Conservation (phyloP, 2,797 vertebrate genomes). For the Gymnothorax reevesii region DNA sequence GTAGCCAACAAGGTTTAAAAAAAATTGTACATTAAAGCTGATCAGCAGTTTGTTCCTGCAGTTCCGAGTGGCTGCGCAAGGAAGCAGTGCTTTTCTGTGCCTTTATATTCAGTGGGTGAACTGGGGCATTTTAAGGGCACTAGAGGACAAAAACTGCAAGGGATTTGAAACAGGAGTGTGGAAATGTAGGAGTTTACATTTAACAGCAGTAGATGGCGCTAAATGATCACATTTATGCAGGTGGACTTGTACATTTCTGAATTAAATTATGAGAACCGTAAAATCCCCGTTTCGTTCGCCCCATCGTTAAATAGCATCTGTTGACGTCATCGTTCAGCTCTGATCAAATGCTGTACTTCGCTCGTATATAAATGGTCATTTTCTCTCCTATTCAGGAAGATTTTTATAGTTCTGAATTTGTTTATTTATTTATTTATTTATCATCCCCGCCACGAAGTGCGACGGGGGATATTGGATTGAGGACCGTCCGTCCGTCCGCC, state of each 20-base stretch:
- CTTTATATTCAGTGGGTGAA: neutral
- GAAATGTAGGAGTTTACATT: neutral
- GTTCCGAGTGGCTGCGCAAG: neutral
- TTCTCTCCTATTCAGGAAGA: too few species aligned
- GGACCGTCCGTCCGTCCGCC: too few species aligned
- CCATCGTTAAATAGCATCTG: neutral
- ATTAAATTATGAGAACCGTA: neutral
- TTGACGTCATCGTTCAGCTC: neutral
- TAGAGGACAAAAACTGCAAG: neutral
- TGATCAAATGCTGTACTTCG: neutral
- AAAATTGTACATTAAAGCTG: neutral
- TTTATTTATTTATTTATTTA: too few species aligned
- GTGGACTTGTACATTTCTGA: neutral
- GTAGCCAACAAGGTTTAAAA: too few species aligned
- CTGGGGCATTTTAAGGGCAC: neutral
- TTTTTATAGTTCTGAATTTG: too few species aligned
- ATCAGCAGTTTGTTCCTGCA: neutral
- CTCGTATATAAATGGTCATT: neutral
- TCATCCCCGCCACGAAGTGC: too few species aligned
- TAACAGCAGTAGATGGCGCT: neutral
- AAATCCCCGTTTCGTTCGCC: neutral
- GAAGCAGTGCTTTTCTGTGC: neutral
- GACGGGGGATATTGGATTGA: too few species aligned
- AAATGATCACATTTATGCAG: neutral
- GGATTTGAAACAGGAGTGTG: neutral